Evolutionary conservation across 2,113 vertebrate genomes (phyloP).

Genomic region (Nothobranchius kuhntae): DNA sequence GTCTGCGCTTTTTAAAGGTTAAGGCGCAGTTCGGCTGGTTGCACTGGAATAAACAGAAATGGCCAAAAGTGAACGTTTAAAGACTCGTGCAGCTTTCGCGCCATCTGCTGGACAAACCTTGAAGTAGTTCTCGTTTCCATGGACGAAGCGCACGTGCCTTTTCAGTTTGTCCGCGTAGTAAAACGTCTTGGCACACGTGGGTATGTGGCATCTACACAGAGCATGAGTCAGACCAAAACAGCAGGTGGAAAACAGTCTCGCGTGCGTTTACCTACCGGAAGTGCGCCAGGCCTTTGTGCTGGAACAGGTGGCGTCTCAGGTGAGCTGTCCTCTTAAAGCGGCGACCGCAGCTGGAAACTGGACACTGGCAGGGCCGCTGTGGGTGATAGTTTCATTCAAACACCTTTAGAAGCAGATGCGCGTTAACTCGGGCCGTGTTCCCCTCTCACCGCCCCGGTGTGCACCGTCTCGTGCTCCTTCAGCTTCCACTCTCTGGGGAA

Average conservation of each 20-base stretch:
- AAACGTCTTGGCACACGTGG: conserved; percentile 62
- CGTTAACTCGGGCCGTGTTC: not conserved
- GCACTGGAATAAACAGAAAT: conserved; percentile 58
- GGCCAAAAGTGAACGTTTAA: too few relatives aligned
- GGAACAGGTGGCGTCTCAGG: conserved; percentile 66
- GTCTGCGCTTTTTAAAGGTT: conserved; percentile 76
- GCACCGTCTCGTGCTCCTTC: conserved; percentile 72
- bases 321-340: conserved; percentile 68
- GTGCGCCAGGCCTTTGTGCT: conserved; percentile 62
- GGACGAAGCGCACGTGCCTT: conserved; percentile 65
- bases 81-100: not conserved
- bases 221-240: not conserved
- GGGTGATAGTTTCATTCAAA: too few relatives aligned
- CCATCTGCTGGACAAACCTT: conserved; percentile 73
- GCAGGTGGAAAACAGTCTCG: too few relatives aligned
- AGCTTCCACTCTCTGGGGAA: conserved; percentile 71
- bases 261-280: conserved; percentile 51
- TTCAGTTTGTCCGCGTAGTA: conserved; percentile 45
- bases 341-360: conserved; percentile 58
- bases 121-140: conserved; percentile 57
- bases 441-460: conserved; percentile 72
- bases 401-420: not conserved
- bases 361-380: conserved; percentile 72
- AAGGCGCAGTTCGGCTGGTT: conserved; percentile 58
- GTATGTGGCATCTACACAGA: conserved; percentile 64